phyloP scores from a whole-genome alignment of 2,888 invertebrate species.

The Leucoptera coffeella region DNA sequence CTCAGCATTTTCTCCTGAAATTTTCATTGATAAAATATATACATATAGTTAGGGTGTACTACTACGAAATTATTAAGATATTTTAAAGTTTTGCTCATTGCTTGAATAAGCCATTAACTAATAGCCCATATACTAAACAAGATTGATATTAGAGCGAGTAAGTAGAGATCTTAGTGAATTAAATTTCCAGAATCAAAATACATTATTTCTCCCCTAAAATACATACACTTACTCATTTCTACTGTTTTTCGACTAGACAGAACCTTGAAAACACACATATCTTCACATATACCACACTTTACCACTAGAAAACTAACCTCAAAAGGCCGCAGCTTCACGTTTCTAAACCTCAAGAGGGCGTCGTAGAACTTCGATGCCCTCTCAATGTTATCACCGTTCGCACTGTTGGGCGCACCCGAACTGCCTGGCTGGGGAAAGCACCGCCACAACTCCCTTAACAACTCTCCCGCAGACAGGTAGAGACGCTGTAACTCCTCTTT shows the following conservation, averaged over 20 bases:
- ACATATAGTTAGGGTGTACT: no score
- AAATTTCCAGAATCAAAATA: no score
- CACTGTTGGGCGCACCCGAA: slow-evolving; percentile 34
- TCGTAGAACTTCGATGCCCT: slow-evolving; percentile 84
- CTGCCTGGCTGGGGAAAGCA: slow-evolving; percentile 81
- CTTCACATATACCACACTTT: not conserved
- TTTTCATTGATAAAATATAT: no score
- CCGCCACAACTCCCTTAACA: slow-evolving; percentile 91
- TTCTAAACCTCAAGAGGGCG: slow-evolving; percentile 81
- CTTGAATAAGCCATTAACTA: no score
- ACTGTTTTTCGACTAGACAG: no score
- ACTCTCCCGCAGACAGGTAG: slow-evolving; percentile 81
- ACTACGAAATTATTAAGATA: no score
- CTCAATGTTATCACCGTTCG: slow-evolving; percentile 74
- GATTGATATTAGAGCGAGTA: no score
- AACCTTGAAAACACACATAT: slow-evolving; percentile 2
- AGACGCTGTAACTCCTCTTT: slow-evolving; percentile 79
- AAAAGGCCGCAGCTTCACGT: slow-evolving; percentile 78
- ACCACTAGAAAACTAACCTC: slow-evolving; percentile 31
- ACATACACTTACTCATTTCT: no score
- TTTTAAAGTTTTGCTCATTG: no score
- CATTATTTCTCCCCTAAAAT: no score
- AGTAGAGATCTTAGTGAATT: no score
- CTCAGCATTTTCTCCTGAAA: slow-evolving; percentile 71
- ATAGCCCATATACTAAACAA: no score